Evolutionary conservation across 2,113 vertebrate genomes (phyloP), one percentile per base, ranked within the genome.

Genomic region (Poeciliopsis occidentalis): DNA sequence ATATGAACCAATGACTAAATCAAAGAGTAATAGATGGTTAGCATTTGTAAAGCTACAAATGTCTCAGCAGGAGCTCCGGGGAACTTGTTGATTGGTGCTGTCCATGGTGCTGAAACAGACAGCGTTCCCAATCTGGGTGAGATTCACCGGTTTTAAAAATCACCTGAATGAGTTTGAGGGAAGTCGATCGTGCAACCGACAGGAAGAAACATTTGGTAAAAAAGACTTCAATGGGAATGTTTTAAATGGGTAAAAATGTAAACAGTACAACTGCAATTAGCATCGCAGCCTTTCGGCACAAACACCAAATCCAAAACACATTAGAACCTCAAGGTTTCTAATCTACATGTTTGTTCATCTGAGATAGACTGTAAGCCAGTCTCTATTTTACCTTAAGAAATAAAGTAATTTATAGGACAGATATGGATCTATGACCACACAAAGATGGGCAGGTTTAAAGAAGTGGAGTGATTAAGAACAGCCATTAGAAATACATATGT

Each of bases 21-120:
- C 13, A 15, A 4, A 41, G 39, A 13, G 39, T 4, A 15, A 41
- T 15, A 41, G 12, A 41, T 47, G 19, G 44, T 17, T 47, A 47
- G 15, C 44, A 47, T 17, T 47, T 47, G 3, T 47, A 19, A 17
- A 2, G 24, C 22, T 24, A 57, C 24, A n/a, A 8, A n/a, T 3
- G 51, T n/a, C 51, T 57, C 22, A 57, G 51, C 22, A 19, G 22
- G 19, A 54, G 4, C 22, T 17, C 47, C 19, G 22, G 5, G 6
- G 2, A 10, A 57, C 0, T 0, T 10, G 34, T 4, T 26, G 64
- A 39, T 17, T 15, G 71, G 85, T 79, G 75, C 85, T 91, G 26
- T 91, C 88, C 85, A 0, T 76, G 83, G 90, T 89, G 77, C 90
- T 91, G 83, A 60, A 73, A 1, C 64, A 31, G 22, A 37, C 5